These are phyloP conservation scores for Anoura caudifer DNA, from an alignment of 2,113 vertebrate genomes.

Conservation along the genomic window DNA sequence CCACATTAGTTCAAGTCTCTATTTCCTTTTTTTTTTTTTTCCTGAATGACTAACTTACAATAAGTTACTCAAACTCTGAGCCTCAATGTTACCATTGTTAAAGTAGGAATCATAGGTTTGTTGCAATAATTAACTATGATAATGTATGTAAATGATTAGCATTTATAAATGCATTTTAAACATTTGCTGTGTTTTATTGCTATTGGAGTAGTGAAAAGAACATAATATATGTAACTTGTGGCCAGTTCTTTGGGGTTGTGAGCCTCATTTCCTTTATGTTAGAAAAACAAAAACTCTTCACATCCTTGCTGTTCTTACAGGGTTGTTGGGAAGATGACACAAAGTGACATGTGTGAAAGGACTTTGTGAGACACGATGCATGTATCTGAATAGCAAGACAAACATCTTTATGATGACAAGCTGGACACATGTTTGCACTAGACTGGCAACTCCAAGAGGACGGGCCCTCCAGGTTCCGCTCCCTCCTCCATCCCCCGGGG, in stretches of 20 bases:
- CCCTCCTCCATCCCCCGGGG: background rate
- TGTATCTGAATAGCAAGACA: background rate
- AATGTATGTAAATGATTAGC: background rate
- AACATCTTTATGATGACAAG: background rate
- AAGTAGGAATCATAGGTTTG: background rate
- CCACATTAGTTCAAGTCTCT: background rate
- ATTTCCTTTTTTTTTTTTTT: background rate
- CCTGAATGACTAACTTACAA: background rate
- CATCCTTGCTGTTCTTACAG: background rate
- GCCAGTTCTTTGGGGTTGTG: background rate
- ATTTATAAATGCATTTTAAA: background rate
- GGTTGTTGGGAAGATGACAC: background rate
- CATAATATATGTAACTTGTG: background rate
- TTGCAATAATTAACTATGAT: background rate
- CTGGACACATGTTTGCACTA: background rate
- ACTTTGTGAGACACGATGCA: background rate
- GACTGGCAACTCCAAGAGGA: background rate
- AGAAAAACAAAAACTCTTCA: background rate
- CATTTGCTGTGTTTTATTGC: background rate
- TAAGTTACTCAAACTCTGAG: background rate
- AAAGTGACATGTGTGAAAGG: background rate
- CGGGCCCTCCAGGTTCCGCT: background rate
- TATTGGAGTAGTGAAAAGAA: background rate
- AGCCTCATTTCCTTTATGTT: background rate
- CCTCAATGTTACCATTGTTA: background rate